A percentile compares a stretch with the other conserved stretches of the same genome.
phyloP scores from a whole-genome alignment of 2,888 invertebrate species.

The Caenorhabditis sp. region DNA sequence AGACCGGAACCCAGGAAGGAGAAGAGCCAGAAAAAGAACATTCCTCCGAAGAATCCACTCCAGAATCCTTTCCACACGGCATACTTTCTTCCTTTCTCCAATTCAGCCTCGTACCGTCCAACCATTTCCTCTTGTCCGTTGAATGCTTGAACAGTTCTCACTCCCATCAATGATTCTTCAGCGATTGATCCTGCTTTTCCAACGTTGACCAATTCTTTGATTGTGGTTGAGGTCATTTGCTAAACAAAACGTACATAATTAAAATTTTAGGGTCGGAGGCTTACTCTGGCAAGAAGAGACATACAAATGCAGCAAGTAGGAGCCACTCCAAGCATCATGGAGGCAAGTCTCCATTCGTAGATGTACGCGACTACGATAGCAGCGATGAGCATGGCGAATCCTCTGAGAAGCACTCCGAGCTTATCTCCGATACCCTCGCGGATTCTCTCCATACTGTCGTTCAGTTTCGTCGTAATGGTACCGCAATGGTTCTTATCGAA shows the following conservation, averaged over 20 bases:
- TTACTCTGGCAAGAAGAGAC: conserved; percentile 70
- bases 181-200: conserved; percentile 71
- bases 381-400: conserved; percentile 68
- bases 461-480: conserved; percentile 69
- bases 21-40: conserved; percentile 70
- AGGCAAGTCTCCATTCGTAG: conserved; percentile 73
- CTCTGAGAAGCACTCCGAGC: conserved; percentile 72
- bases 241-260: conserved; percentile 14
- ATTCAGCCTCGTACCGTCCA: conserved; percentile 53
- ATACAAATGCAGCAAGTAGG: conserved; percentile 70
- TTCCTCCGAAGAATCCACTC: conserved; percentile 70
- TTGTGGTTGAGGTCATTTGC: conserved; percentile 69
- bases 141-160: conserved; percentile 71
- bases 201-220: conserved; percentile 61
- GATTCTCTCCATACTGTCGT: conserved; percentile 66
- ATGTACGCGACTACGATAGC: conserved; percentile 68
- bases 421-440: conserved; percentile 75
- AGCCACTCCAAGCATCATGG: conserved; percentile 71
- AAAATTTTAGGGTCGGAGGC: not conserved
- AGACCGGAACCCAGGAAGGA: conserved; percentile 67
- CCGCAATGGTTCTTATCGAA: conserved; percentile 73
- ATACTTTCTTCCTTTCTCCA: conserved; percentile 60
- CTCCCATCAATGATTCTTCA: conserved; percentile 70
- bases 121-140: conserved; percentile 72
- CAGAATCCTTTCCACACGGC: conserved; percentile 72